These are phyloP conservation scores for Psammodynastes pulverulentus DNA, from an alignment of 2,113 vertebrate genomes.

Conservation along the genomic window DNA sequence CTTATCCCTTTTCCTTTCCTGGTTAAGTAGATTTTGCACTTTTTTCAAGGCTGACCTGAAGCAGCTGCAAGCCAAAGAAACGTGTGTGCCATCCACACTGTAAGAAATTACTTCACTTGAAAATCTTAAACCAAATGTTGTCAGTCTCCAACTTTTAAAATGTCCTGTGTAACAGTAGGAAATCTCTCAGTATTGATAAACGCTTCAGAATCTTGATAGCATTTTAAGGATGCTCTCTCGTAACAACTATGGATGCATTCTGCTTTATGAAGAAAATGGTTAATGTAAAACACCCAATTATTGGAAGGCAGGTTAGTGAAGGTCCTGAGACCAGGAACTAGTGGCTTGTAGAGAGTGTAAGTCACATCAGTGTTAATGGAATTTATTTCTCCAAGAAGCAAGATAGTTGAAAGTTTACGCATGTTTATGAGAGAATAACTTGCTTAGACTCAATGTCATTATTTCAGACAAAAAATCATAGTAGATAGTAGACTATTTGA, in stretches of 20 bases:
- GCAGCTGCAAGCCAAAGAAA: background rate
- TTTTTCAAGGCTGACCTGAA: background rate
- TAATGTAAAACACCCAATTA: background rate
- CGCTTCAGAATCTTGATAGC: background rate
- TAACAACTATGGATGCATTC: background rate
- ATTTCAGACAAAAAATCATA: background rate
- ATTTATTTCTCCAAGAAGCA: background rate
- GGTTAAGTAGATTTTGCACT: background rate
- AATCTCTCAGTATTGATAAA: background rate
- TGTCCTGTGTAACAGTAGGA: background rate
- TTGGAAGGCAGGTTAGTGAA: background rate
- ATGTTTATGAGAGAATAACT: background rate
- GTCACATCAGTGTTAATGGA: background rate
- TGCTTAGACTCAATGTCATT: background rate
- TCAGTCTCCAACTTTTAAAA: background rate
- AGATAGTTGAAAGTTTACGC: background rate
- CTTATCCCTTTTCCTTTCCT: background rate
- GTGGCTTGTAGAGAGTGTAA: background rate
- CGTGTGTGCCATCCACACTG: background rate
- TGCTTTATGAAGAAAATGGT: background rate
- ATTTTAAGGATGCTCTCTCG: background rate
- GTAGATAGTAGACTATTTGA: background rate
- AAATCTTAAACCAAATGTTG: background rate
- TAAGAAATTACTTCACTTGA: background rate
- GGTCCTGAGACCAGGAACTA: background rate